Conservation (phyloP, 2,113 vertebrate species). For the Variabilichromis moorii region DNA sequence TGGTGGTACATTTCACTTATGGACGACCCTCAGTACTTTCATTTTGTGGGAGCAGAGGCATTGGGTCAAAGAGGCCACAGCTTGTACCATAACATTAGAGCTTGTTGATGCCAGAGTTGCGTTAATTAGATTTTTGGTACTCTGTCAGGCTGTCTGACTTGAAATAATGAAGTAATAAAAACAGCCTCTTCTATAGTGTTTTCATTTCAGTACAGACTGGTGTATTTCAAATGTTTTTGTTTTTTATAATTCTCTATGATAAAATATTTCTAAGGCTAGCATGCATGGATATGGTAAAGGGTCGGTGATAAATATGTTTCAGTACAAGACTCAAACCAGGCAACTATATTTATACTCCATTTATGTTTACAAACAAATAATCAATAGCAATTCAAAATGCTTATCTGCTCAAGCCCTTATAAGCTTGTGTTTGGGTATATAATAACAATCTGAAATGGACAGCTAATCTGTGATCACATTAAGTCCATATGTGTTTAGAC, state of each 20-base stretch:
- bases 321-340: neutral
- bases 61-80: neutral
- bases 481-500: neutral
- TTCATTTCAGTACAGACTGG: neutral
- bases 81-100: neutral
- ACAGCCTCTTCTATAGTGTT: neutral
- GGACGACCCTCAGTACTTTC: neutral
- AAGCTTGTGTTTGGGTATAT: fast-evolving
- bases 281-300: neutral
- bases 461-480: fast-evolving
- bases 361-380: neutral
- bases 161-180: neutral
- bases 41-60: neutral
- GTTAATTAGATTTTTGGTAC: neutral
- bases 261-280: neutral
- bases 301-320: neutral
- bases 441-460: neutral
- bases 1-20: neutral
- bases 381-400: neutral
- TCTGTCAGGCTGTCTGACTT: neutral
- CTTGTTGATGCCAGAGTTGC: neutral
- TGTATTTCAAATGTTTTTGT: neutral
- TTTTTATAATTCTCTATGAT: neutral
- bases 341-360: neutral
- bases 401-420: neutral